Evolutionary conservation across 2,888 invertebrate species (phyloP).

Genomic region (Drosophila meridionalis): DNA sequence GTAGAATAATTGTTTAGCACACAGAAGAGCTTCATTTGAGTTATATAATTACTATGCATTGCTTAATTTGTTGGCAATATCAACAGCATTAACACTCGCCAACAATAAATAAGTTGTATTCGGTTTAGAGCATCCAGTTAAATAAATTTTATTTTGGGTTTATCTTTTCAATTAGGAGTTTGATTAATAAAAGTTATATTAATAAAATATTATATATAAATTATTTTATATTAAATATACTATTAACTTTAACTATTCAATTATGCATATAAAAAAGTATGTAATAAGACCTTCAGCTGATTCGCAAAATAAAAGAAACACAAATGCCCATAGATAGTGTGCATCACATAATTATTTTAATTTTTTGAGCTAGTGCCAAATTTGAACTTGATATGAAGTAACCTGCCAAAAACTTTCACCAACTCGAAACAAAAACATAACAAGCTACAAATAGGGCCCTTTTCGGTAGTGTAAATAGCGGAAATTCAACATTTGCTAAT

Average conservation of each 20-base stretch:
- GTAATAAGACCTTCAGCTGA: slow-evolving; percentile 13
- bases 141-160: neutral
- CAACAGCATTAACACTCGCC: slow-evolving; percentile 21
- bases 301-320: neutral
- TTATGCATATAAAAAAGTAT: neutral
- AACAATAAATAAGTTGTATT: slow-evolving; percentile 6
- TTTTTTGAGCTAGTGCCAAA: slow-evolving; percentile 15
- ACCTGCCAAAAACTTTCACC: slow-evolving; percentile 45
- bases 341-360: slow-evolving; percentile 33
- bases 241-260: neutral
- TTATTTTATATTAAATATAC: neutral
- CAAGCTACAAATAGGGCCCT: slow-evolving; percentile 7
- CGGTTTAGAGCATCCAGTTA: neutral
- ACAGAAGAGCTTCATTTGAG: slow-evolving; percentile 7
- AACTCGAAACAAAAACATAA: slow-evolving; percentile 14
- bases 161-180: neutral
- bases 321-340: neutral
- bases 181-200: neutral
- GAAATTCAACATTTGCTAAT: slow-evolving; percentile 24
- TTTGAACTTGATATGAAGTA: slow-evolving; percentile 38
- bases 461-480: slow-evolving; percentile 9
- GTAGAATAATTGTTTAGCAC: slow-evolving; percentile 14
- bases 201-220: neutral
- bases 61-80: slow-evolving; percentile 37
- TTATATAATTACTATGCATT: slow-evolving; percentile 4